phyloP scores from a whole-genome alignment of 2,888 invertebrate genomes.

The Venustoraphidia nigricollis region DNA sequence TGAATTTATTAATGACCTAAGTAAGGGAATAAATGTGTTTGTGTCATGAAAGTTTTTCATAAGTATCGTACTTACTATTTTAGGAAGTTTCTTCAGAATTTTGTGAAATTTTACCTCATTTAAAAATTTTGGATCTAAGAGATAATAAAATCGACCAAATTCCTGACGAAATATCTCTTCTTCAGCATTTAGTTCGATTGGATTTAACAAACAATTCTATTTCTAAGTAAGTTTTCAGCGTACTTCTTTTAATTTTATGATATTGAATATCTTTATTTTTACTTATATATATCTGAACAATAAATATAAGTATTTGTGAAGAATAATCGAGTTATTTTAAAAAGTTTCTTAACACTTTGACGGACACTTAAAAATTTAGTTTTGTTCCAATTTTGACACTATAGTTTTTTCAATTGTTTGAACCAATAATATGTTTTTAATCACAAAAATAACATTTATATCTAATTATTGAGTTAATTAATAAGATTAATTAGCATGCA shows the following conservation, averaged over 20 bases:
- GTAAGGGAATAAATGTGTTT: neutral
- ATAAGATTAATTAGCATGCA: too few relatives aligned
- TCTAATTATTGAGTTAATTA: too few relatives aligned
- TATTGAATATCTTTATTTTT: too few relatives aligned
- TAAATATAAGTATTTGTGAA: too few relatives aligned
- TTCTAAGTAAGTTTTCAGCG: slow-evolving; percentile 20
- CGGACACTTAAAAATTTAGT: too few relatives aligned
- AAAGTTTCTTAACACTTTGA: too few relatives aligned
- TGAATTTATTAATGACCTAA: neutral
- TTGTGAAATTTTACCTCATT: slow-evolving; percentile 47
- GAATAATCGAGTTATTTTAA: too few relatives aligned
- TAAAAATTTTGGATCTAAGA: slow-evolving; percentile 61
- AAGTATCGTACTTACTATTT: neutral
- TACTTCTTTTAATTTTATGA: neutral
- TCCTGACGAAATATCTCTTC: slow-evolving; percentile 61
- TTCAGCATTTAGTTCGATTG: slow-evolving; percentile 63
- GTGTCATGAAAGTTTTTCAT: neutral
- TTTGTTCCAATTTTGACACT: too few relatives aligned
- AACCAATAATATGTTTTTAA: too few relatives aligned
- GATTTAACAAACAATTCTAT: slow-evolving; percentile 74
- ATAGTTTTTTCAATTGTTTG: too few relatives aligned
- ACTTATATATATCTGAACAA: too few relatives aligned
- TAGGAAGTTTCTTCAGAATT: neutral
- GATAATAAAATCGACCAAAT: slow-evolving; percentile 65
- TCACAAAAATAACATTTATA: too few relatives aligned